Conservation (phyloP, 2,888 invertebrate species). For the Hyposoter dolosus region DNA sequence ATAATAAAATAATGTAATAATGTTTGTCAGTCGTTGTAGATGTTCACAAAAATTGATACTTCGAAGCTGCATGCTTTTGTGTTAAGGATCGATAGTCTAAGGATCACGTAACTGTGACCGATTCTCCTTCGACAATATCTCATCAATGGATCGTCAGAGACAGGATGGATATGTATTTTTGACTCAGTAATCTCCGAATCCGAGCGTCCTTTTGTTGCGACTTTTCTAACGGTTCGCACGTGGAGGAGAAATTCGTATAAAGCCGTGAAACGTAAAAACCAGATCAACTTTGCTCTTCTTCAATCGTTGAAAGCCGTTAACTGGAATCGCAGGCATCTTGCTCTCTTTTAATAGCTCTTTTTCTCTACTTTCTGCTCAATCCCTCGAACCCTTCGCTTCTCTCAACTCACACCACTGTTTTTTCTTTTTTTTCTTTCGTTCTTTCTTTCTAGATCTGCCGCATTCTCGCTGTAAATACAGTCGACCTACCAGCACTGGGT, state of each 20-base stretch:
- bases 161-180: neutral
- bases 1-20: neutral
- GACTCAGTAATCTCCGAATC: neutral
- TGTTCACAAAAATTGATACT: neutral
- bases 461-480: conserved; percentile 26
- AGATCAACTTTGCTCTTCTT: conserved; percentile 53
- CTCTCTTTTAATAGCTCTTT: conserved; percentile 32
- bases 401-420: conserved; percentile 53
- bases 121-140: neutral
- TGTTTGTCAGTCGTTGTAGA: neutral
- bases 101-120: neutral
- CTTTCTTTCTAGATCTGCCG: conserved; percentile 30
- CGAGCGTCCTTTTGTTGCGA: conserved; percentile 8
- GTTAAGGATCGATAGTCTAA: neutral
- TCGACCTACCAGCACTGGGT: conserved; percentile 34
- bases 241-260: conserved; percentile 21
- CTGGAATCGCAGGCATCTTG: conserved; percentile 38
- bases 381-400: conserved; percentile 45
- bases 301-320: conserved; percentile 30
- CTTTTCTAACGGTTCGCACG: neutral
- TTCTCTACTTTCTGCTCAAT: conserved; percentile 33
- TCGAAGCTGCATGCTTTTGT: neutral
- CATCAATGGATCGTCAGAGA: neutral
- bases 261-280: conserved; percentile 56
- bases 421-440: conserved; percentile 8